Percentiles rank a stretch among this genome's conserved stretches.
phyloP scores from a whole-genome alignment of 2,797 vertebrate genomes.

The Microctenopoma lineatum region DNA sequence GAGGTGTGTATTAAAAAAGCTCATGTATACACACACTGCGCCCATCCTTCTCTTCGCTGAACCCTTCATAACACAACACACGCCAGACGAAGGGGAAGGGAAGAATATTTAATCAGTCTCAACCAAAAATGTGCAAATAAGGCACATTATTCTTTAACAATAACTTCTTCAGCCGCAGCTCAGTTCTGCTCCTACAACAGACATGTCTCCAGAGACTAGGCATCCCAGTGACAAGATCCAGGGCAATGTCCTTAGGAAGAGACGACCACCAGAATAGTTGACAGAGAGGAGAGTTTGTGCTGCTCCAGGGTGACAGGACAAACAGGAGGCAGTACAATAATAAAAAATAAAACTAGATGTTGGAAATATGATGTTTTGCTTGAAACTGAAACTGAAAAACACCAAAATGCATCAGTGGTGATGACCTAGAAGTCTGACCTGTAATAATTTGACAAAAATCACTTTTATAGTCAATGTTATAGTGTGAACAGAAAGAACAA shows the following conservation, averaged over 20 bases:
- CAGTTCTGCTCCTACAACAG: too few relatives aligned
- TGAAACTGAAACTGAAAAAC: not conserved
- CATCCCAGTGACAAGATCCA: too few relatives aligned
- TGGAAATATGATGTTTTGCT: not conserved
- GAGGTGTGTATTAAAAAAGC: constrained; percentile 56
- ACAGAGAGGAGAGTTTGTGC: too few relatives aligned
- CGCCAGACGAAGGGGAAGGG: constrained; percentile 32
- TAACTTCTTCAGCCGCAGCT: not conserved
- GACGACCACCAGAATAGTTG: too few relatives aligned
- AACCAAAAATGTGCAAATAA: not conserved
- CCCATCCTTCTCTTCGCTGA: constrained; percentile 33
- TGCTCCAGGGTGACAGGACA: too few relatives aligned
- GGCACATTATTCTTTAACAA: not conserved
- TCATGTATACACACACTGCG: constrained; percentile 5
- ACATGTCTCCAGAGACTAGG: too few relatives aligned
- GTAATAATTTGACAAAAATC: not conserved
- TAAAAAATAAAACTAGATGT: not conserved
- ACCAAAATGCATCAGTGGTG: not conserved
- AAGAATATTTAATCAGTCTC: constrained; percentile 33
- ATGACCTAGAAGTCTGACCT: not conserved
- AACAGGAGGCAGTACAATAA: not conserved
- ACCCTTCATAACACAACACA: constrained; percentile 40
- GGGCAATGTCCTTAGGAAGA: too few relatives aligned
- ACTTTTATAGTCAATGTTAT: too few relatives aligned
- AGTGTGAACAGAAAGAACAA: too few relatives aligned